Evolutionary conservation across 2,113 vertebrate species (phyloP), one percentile per base, ranked within the genome.

Genomic region (Mustela lutreola): DNA sequence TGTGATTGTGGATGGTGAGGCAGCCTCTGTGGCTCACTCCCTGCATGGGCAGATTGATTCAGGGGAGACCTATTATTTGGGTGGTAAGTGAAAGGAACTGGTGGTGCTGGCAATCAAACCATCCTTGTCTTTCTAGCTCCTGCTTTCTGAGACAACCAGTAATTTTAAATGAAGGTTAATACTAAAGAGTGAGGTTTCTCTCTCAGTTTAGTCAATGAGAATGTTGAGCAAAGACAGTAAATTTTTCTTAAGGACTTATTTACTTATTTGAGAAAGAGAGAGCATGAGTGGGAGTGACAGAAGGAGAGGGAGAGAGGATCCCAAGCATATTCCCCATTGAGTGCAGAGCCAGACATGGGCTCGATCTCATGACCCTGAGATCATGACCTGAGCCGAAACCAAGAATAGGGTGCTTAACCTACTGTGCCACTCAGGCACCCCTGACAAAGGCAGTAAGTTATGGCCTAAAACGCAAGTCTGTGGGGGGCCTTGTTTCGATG

Each of bases 41-140:
- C 97, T 96, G n/a, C 98, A 97, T 7, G 98, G 99, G 63, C 98
- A 98, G 4, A 97, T 99, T 62, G 53, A 95, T 76, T 97, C 98
- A 60, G 98, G 98, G 67, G 97, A 97, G 67, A 76, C 96, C 70
- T 97, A 99, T 96, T 99, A 99, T 97, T 99, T 99, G 90, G 99
- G 99, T 62, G 99, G 99, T 99, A 96, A 98, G 98, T 63, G 8
- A 89, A 83, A 50, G 24, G 14, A 65, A 58, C 15, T 11, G 65
- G 39, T 11, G 56, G 5, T 73, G 28, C 1, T 24, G 42, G 36
- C n/a, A 76, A 22, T 67, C 65, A 85, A 86, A 28, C 5, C 48
- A 10, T 84, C 45, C 58, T 87, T 56, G 53, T 31, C 33, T 78
- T 70, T 65, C 14, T 10, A 11, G 7, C 81, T 81, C 12, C 87